A percentile compares a stretch with the other conserved stretches of the same genome.
Evolutionary conservation across 1,140 invertebrate genomes (phyloP).

Genomic region (Grapholita molesta): DNA sequence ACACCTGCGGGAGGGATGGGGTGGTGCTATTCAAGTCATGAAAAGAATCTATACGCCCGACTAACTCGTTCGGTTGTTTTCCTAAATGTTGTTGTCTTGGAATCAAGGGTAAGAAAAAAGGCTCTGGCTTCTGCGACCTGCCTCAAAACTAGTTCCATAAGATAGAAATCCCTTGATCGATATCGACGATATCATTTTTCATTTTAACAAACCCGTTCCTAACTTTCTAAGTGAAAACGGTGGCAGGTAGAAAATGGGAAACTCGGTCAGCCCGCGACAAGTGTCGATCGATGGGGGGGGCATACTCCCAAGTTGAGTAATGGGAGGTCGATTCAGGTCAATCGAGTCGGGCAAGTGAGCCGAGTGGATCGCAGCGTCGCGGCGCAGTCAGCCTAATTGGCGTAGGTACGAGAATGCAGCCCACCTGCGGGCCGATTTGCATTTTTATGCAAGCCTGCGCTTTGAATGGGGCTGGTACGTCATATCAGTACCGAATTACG

Average conservation of each 20-base stretch:
- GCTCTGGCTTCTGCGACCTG: not conserved
- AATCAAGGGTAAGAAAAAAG: too few relatives aligned
- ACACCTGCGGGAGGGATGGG: too few relatives aligned
- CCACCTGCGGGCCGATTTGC: conserved; percentile 6
- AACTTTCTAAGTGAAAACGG: conserved; percentile 1
- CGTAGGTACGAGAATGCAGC: conserved; percentile 1
- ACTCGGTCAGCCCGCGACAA: not conserved
- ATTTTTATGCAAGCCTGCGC: conserved; percentile 2
- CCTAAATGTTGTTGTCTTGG: too few relatives aligned
- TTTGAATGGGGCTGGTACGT: not conserved
- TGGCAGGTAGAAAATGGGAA: not conserved
- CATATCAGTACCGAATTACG: too few relatives aligned
- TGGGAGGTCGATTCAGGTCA: conserved; percentile 24
- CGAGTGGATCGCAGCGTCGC: conserved; percentile 21
- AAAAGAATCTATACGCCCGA: too few relatives aligned
- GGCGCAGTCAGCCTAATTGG: conserved; percentile 34
- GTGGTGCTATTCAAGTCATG: too few relatives aligned
- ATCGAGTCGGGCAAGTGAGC: conserved; percentile 25
- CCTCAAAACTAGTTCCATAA: not conserved
- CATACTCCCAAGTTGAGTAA: not conserved
- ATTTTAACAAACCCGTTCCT: not conserved
- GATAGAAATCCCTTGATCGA: not conserved
- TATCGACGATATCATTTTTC: not conserved
- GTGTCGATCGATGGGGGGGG: not conserved
- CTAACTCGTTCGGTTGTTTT: too few relatives aligned